These are phyloP conservation scores for Dicrostonyx torquatus DNA, from an alignment of 2,797 vertebrate species.

Conservation along the genomic window DNA sequence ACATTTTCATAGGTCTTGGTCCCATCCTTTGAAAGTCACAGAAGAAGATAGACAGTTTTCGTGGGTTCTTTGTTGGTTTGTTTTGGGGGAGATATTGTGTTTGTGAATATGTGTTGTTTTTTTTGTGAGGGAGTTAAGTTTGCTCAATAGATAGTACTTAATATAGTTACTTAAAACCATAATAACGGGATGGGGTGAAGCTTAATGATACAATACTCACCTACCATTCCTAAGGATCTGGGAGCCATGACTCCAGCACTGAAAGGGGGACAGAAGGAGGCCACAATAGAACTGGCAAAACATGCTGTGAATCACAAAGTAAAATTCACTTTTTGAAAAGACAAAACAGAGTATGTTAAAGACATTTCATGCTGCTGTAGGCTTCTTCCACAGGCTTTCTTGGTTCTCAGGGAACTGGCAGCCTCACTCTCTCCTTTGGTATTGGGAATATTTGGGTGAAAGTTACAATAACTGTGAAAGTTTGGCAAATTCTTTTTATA, in stretches of 20 bases:
- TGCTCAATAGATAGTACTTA: background rate
- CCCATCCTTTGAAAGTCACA: conserved; percentile 17
- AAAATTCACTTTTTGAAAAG: conserved; percentile 24
- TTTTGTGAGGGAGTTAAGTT: background rate
- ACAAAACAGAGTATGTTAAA: conserved; percentile 7
- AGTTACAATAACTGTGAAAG: conserved; percentile 60
- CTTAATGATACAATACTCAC: background rate
- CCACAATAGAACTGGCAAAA: conserved; percentile 4
- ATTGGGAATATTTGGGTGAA: conserved; percentile 33
- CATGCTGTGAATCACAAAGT: background rate
- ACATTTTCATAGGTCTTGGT: background rate
- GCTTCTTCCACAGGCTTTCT: conserved; percentile 21
- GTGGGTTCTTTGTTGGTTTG: background rate
- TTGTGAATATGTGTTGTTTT: background rate
- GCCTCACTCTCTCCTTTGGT: conserved; percentile 6
- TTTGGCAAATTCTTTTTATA: conserved; percentile 51
- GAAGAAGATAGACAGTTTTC: background rate
- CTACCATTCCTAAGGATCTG: background rate
- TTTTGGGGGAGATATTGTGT: background rate
- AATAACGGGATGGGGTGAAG: background rate
- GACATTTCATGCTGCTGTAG: background rate
- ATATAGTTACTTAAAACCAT: conserved; percentile 47
- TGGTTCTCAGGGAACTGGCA: background rate
- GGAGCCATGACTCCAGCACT: background rate
- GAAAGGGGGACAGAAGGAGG: too few relatives aligned